phyloP scores from a whole-genome alignment of 1,140 invertebrate species.

The Pseudomyrmex concolor region DNA sequence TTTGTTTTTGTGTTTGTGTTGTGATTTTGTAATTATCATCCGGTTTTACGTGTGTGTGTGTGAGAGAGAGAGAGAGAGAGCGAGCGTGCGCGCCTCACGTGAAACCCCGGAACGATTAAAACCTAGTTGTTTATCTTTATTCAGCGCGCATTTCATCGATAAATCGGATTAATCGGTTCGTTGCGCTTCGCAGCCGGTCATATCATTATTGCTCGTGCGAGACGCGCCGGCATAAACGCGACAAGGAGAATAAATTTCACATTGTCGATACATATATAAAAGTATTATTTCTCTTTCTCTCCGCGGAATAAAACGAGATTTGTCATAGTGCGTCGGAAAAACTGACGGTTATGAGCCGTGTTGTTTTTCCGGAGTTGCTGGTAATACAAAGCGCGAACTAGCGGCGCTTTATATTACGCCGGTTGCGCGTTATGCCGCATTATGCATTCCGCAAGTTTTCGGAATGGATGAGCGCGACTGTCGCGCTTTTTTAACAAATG shows the following conservation, averaged over 20 bases:
- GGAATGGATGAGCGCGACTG: constrained; percentile 27
- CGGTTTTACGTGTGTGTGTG: not conserved
- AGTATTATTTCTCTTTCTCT: not conserved
- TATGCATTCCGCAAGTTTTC: constrained; percentile 59
- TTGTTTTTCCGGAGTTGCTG: not conserved
- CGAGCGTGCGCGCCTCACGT: not conserved
- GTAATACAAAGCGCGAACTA: not conserved
- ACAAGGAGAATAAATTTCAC: not conserved
- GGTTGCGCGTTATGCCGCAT: not conserved
- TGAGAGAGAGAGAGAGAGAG: too few relatives aligned
- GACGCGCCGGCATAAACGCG: not conserved
- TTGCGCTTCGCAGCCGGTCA: not conserved
- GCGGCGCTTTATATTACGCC: not conserved
- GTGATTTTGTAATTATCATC: too few relatives aligned
- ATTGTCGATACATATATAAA: not conserved
- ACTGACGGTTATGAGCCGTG: not conserved
- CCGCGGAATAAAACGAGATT: not conserved
- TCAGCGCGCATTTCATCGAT: not conserved
- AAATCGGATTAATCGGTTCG: constrained; percentile 19
- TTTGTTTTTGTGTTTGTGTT: too few relatives aligned
- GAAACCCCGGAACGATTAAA: not conserved
- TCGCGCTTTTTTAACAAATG: constrained; percentile 58
- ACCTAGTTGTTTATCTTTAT: not conserved
- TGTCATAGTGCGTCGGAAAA: not conserved
- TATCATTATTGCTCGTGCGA: not conserved